These are phyloP conservation scores for Aphaenogaster ashmeadi DNA, from an alignment of 1,140 invertebrate species.

Conservation along the genomic window DNA sequence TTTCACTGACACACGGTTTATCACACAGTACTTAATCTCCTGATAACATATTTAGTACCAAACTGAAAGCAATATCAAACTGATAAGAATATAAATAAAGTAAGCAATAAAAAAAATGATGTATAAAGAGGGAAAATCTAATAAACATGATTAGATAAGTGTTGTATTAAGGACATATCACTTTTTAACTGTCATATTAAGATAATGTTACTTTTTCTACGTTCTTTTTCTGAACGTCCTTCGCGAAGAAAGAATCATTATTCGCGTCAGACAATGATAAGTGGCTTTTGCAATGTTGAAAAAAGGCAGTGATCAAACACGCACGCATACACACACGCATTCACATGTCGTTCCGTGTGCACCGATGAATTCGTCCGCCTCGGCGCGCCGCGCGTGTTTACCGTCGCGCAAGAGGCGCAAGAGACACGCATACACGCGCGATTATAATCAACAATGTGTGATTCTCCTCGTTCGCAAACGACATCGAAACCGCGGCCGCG, in stretches of 20 bases:
- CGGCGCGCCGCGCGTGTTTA: neutral
- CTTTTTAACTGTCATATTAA: neutral
- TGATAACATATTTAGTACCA: neutral
- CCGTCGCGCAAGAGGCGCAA: neutral
- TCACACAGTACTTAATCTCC: neutral
- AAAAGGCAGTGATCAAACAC: neutral
- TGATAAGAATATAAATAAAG: conserved; percentile 28
- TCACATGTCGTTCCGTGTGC: neutral
- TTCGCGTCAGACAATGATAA: neutral
- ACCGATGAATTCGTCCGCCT: neutral
- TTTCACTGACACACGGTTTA: neutral
- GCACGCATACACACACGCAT: neutral
- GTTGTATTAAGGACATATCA: neutral
- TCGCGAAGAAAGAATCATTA: neutral
- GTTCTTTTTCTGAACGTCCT: neutral
- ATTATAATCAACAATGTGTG: neutral
- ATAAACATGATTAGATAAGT: conserved; percentile 40
- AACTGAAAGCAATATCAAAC: neutral
- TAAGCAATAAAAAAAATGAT: neutral
- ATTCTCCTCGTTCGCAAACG: neutral
- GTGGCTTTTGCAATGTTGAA: neutral
- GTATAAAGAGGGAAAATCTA: neutral
- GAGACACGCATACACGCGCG: neutral
- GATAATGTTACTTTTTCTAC: neutral
- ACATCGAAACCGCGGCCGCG: neutral